Evolutionary conservation across 2,113 vertebrate species (phyloP), one percentile per base, ranked within the genome.

Genomic region (Ceratotherium simum): DNA sequence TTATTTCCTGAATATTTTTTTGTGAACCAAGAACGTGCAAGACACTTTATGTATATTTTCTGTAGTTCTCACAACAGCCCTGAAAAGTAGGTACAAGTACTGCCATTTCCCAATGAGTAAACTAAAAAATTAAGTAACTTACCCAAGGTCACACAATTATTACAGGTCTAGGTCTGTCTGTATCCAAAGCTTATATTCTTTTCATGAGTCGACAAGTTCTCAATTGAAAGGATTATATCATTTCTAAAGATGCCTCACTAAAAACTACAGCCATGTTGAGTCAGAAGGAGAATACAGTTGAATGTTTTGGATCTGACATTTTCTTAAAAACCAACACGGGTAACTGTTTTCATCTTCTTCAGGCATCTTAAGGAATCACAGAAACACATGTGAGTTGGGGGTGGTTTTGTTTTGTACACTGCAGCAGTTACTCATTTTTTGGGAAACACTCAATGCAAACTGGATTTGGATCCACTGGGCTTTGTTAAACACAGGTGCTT

Each of bases 351-450:
- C 95, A 87, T 97, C 91, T 96, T 92, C 91, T 90, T 92, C 79
- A 5, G 0, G 86, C 73, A 51, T 97, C 79, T 62, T 84, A 83
- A 88, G 82, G 93, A 97, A 90, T 96, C 95, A 73, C 60, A 96
- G 97, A 96, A 95, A 56, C 94, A 96, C 96, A 82, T 97, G 96
- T 95, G 92, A 97, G 64, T 73, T 70, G 97, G 92, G 90, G 97
- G 97, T 90, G 97, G 96, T 90, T 97, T 97, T 98, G 92, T 97
- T 96, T 98, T 97, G 93, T 88, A 98, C 90, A 94, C 70, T 96
- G 65, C 70, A 92, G 79, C 85, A 76, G 39, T 96, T 98, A 97
- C 90, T 97, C 96, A 95, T 95, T 89, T 96, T 31, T 25, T 3
- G 7, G 82, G 73, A 54, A 13, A 23, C 16, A 18, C 51, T 96